Base-by-base conservation (phyloP, 2,113 vertebrate genomes). In the Lanius collurio region DNA sequence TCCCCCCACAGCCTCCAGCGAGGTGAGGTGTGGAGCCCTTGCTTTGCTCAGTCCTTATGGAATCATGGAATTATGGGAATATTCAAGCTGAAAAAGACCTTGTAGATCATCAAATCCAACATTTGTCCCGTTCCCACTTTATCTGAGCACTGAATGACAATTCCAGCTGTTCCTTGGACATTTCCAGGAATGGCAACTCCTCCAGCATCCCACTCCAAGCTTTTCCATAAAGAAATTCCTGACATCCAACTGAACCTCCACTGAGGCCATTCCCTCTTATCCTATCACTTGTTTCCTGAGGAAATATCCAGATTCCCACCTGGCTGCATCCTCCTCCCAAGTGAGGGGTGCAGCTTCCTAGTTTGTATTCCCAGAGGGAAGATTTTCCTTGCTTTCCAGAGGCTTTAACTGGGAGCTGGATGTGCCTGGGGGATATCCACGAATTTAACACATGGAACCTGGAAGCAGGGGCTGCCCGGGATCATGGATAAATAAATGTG, bases 1-100 rank as follows among this genome's bases (percentile, higher is more conserved):
- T 8, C 5, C 52, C 9, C 26, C 10, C 31, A 4, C 6, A 2
- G 6, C 26, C n/a, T 59, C 41, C 12, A 5, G 18, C 0, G 0
- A 12, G 2, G 13, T 11, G 46, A 7, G 21, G 10, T 14, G 9
- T 4, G 22, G 50, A 64, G 37, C 15, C 26, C 80, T 37, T 16
- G 16, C 26, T 89, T 46, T 10, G 8, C 22, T 68, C 15, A 0
- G 5, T 18, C 31, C 9, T 20, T 7, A 4, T 13, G 56, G 63
- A 44, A 23, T 55, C 39, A 24, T 8, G 26, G 49, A 69, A 55
- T 49, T 18, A 8, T 28, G n/a, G 56, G 41, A 79, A 39, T 41
- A 55, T 53, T 53, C 33, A 5, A 3, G 17, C 21, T 69, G 55
- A 71, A 49, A 76, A 76, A 62, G 14, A 47, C 28, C 69, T 33